Percentiles rank a stretch among this genome's conserved stretches.
Conservation (phyloP, 2,113 vertebrate species). For the Asarcornis scutulata region DNA sequence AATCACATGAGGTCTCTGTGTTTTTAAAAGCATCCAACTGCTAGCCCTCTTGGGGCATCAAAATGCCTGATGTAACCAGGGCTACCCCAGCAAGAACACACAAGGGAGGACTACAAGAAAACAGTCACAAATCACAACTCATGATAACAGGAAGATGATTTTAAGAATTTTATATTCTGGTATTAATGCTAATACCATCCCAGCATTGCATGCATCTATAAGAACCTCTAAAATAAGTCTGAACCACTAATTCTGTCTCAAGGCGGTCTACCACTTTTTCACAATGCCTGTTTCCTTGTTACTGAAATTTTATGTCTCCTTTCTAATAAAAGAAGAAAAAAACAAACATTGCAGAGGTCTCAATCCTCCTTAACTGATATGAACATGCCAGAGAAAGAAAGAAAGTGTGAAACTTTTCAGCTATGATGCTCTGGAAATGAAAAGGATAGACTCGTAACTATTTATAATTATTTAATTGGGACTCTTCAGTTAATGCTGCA, state of each 20-base stretch:
- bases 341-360: background rate
- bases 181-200: background rate
- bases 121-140: background rate
- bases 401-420: background rate
- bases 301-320: background rate
- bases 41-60: background rate
- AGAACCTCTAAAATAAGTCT: background rate
- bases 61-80: background rate
- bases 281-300: background rate
- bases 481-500: conserved; percentile 18
- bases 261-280: background rate
- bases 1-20: background rate
- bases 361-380: background rate
- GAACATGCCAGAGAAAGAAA: background rate
- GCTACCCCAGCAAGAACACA: background rate
- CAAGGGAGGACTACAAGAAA: background rate
- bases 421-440: background rate
- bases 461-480: conserved; percentile 57
- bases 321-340: background rate
- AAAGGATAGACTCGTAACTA: conserved; percentile 49
- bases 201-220: background rate
- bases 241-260: background rate
- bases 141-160: background rate
- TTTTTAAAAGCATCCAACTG: background rate
- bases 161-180: background rate